Base-by-base conservation (phyloP, 1,140 invertebrate species). In the Globodera rostochiensis region DNA sequence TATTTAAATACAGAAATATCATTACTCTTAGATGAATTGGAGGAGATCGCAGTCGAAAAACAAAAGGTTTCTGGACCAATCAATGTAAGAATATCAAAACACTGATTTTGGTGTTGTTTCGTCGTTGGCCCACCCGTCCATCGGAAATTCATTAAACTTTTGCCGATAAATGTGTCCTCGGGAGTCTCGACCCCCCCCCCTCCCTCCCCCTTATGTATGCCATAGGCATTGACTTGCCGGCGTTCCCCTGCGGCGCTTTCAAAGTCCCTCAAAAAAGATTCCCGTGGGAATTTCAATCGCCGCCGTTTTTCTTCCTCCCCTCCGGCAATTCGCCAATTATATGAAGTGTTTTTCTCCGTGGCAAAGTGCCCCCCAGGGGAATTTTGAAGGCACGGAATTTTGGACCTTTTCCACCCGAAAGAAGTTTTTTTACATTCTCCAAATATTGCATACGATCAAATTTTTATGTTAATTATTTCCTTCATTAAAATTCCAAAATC, bases 91-190 rank as follows among this genome's bases (percentile, higher is more conserved):
- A 36, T 36, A 36, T 2, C 25, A 36, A 36, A 36, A 36, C 25
- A 36, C 2, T 36, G 25, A 1, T 64, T 25, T n/a, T 21, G 3
- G 9, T 70, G 67, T 70, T n/a, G n/a, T 70, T 70, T 70, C 6
- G 6, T 45, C 67, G 7, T 70, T 45, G 11, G n/a, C 67, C n/a
- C n/a, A 19, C 11, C 67, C 67, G 11, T 25, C 67, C n/a, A 70
- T 70, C 67, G 67, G 67, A 70, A 70, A 70, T 70, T 70, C 67
- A 70, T 70, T 70, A 70, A 7, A 70, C 67, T 70, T 70, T 21
- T 70, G 67, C 67, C 67, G n/a, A 70, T 70, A 70, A 70, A 70
- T 45, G 25, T 36, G 25, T 36, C 25, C 25, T 2, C 25, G 25
- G 25, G 25, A 36, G 25, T 36, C 19, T 19, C 67, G 8, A 25